phyloP scores from a whole-genome alignment of 2,888 invertebrate species.

The Stomorhina lunata region DNA sequence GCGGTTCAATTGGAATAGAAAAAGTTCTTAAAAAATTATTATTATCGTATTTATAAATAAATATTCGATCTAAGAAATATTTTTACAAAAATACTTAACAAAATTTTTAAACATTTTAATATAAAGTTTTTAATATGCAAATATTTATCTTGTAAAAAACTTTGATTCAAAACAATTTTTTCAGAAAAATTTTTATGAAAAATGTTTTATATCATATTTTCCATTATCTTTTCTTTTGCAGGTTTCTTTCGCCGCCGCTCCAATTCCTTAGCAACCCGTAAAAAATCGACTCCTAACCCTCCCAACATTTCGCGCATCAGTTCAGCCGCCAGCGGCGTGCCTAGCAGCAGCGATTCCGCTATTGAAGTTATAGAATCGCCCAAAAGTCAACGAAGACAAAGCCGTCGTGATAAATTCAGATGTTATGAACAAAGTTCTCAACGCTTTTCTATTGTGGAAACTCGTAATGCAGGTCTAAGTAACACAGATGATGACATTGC shows the following conservation, averaged over 20 bases:
- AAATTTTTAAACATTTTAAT: too few species aligned
- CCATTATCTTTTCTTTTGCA: background rate
- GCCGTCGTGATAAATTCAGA: conserved; percentile 62
- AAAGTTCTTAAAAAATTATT: too few species aligned
- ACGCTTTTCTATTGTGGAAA: conserved; percentile 65
- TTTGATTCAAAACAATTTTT: too few species aligned
- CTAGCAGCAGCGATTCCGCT: conserved; percentile 75
- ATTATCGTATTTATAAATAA: too few species aligned
- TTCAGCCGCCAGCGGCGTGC: conserved; percentile 67
- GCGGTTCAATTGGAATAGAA: too few species aligned
- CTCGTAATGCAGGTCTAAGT: conserved; percentile 6
- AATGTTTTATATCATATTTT: too few species aligned
- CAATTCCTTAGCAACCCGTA: conserved; percentile 60
- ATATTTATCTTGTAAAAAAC: too few species aligned
- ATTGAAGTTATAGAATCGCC: conserved; percentile 71
- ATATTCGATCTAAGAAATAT: too few species aligned
- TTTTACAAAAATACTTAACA: too few species aligned
- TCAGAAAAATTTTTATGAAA: too few species aligned
- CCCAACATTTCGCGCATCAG: conserved; percentile 45
- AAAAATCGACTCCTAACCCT: conserved; percentile 50
- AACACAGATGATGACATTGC: background rate
- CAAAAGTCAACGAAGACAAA: conserved; percentile 63
- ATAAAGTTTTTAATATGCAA: too few species aligned
- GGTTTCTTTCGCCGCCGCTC: conserved; percentile 67
- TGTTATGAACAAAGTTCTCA: conserved; percentile 68